Conservation (phyloP, 2,888 invertebrate species). For the Acanthosepion pharaonis region DNA sequence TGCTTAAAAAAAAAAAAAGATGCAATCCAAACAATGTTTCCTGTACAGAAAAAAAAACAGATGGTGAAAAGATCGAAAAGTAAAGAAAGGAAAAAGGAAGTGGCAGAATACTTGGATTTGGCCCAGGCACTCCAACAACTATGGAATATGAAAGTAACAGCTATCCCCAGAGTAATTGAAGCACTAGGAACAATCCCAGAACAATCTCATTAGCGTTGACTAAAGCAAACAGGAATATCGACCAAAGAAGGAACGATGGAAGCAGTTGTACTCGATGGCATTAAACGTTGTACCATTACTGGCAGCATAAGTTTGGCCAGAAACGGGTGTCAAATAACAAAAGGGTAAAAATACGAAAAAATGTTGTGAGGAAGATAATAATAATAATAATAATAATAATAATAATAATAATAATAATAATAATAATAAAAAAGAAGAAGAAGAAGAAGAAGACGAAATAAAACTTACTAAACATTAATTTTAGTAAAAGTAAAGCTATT, state of each 20-base stretch:
- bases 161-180: constrained; percentile 23
- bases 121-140: constrained; percentile 33
- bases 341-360: background rate
- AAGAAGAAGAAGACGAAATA: background rate
- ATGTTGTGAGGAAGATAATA: background rate
- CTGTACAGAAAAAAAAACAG: background rate
- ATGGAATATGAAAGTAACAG: constrained; percentile 9
- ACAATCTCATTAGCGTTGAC: background rate
- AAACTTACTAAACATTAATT: no score
- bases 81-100: background rate
- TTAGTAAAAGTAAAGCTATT: background rate
- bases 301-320: background rate
- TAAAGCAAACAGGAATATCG: background rate
- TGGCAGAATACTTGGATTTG: background rate
- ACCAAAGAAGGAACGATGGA: background rate
- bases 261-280: background rate
- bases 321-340: background rate
- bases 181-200: constrained; percentile 13
- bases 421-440: background rate
- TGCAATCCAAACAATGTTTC: no score
- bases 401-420: background rate
- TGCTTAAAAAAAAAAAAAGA: no score
- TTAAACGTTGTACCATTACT: background rate
- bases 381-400: background rate
- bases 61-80: background rate